These are phyloP conservation scores for Mobula birostris DNA, from an alignment of 2,113 vertebrate genomes.

Conservation along the genomic window DNA sequence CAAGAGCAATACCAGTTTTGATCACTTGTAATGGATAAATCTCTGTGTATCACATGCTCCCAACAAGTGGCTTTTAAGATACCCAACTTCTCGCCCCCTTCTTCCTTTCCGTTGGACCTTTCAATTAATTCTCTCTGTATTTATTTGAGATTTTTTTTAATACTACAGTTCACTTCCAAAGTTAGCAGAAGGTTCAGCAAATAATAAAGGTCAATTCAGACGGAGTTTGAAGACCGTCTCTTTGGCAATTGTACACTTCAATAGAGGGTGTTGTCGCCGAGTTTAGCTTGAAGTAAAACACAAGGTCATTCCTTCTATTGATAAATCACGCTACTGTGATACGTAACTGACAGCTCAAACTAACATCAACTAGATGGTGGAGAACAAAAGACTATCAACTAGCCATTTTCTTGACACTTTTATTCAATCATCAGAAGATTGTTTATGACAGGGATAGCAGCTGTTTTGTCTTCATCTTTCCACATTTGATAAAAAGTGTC, in stretches of 20 bases:
- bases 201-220: constrained; percentile 53
- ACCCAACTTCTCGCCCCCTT: neutral
- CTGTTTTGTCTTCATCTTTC: constrained; percentile 99
- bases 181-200: constrained; percentile 76
- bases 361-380: constrained; percentile 99
- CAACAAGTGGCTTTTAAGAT: constrained; percentile 18
- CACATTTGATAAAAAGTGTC: constrained; percentile 99
- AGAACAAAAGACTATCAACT: constrained; percentile 99
- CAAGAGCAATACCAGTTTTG: constrained; percentile 38
- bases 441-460: constrained; percentile 99
- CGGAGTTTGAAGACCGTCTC: constrained; percentile 66
- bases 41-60: neutral
- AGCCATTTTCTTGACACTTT: constrained; percentile 99
- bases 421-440: constrained; percentile 99
- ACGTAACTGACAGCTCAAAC: constrained; percentile 99
- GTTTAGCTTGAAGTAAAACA: constrained; percentile 52
- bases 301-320: constrained; percentile 99
- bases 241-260: constrained; percentile 41
- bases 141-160: constrained; percentile 53
- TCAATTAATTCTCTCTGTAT: constrained; percentile 17
- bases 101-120: neutral
- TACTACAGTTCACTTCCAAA: constrained; percentile 78
- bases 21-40: constrained; percentile 22
- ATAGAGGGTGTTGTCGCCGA: constrained; percentile 71
- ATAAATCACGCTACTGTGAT: constrained; percentile 99